Conservation (phyloP, 2,113 vertebrate genomes). For the Psilopsiagon aurifrons region DNA sequence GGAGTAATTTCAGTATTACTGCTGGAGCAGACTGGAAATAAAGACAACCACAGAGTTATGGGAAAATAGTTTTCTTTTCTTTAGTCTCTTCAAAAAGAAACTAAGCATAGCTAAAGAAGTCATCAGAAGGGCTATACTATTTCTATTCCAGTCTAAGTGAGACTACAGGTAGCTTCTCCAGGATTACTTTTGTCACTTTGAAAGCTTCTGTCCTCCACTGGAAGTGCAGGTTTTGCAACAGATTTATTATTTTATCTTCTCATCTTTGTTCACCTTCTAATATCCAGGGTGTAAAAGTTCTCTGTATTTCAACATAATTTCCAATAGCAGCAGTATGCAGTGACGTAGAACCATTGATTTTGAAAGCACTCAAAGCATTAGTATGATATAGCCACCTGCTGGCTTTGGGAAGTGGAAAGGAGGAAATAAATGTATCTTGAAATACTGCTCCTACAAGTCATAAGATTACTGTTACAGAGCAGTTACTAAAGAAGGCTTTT, state of each 20-base stretch:
- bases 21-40: neutral
- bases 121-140: neutral
- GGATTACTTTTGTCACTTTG: neutral
- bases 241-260: neutral
- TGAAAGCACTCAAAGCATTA: neutral
- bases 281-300: neutral
- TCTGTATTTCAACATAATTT: neutral
- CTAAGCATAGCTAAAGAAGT: neutral
- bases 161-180: neutral
- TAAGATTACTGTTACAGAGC: neutral
- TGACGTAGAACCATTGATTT: neutral
- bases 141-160: neutral
- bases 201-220: neutral
- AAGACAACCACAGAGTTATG: neutral
- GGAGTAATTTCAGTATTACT: neutral
- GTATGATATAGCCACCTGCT: neutral
- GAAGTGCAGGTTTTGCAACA: neutral
- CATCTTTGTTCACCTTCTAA: neutral
- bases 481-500: neutral
- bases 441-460: neutral
- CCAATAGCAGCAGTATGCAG: neutral
- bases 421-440: neutral
- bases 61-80: neutral
- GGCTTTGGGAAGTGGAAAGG: neutral
- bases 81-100: neutral